Base-by-base conservation (phyloP, 2,888 invertebrate species). In the Sisyra nigra region DNA sequence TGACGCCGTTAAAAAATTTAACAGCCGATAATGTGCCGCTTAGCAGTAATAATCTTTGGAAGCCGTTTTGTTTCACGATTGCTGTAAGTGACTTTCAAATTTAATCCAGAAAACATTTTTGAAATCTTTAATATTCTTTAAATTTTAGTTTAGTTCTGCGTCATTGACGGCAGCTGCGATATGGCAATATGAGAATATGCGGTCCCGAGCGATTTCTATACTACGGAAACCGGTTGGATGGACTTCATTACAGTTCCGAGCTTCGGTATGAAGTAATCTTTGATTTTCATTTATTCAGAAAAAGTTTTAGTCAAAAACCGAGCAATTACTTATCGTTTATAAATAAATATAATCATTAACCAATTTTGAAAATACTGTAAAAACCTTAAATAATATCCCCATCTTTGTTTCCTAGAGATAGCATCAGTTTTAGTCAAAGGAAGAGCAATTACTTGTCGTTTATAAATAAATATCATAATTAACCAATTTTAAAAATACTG, bases 151-250 rank as follows among this genome's bases (percentile, higher is more conserved):
- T 55, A 57, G 55, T 51, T 54, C 79, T 37, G 70, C 74, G 13
- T 79, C 81, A 56, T 71, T 88, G 55, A 67, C 73, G 18, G 80
- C 80, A 13, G 83, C 84, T 51, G 73, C 84, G 13, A 78, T 93
- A 49, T 85, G 86, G 83, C 86, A 92, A 61, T 92, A 93, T 67
- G 93, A 93, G 63, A 71, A 55, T 45, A 62, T 65, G 54, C 61
- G 74, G 43, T 51, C 65, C n/a, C 73, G 74, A 59, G 72, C 74
- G n/a, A 54, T 63, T 37, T 59, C 57, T 19, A 62, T 72, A 56
- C 57, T 74, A 37, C 67, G 62, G 53, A 66, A 61, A 55, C 69
- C 74, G 13, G 56, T 67, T 29, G 59, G 59, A 44, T 74, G 73
- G 62, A 58, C 74, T 46, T 72, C 67, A 48, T 54, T 51, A 47